Base-by-base conservation (phyloP, 2,113 vertebrate species). In the Eublepharis macularius region DNA sequence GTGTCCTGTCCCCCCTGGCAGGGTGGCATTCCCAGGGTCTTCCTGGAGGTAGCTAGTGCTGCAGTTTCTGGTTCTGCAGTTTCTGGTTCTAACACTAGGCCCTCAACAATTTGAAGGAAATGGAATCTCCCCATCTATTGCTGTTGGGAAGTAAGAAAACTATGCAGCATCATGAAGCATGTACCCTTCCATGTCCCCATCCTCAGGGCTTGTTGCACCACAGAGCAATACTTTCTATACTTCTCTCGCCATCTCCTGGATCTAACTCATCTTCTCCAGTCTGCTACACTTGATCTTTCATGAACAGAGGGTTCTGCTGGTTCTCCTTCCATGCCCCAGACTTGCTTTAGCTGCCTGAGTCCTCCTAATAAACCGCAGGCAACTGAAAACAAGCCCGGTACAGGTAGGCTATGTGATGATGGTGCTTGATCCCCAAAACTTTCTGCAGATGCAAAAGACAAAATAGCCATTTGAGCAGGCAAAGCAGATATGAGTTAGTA, bases 271-370 rank as follows among this genome's bases (percentile, higher is more conserved):
- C 72, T 76, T 83, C n/a, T 83, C 70, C 32, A 47, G 41, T 4
- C 16, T 47, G 43, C 29, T 8, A 3, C 14, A 19, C 26, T 47
- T 75, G 60, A 43, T 45, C 36, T 13, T 68, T 68, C 43, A 68
- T 45, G n/a, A 81, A 49, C 8, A 19, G 63, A 34, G 4, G 29
- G 26, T 24, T 65, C 36, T 78, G 83, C 17, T 26, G 84, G 21
- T 63, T 85, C 68, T 47, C 80, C 93, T 69, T 93, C 86, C 80
- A 94, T 95, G 94, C 97, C 95, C 97, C 96, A 98, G 98, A 97
- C 98, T 98, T 98, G 98, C 98, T 98, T 98, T 98, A 98, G 98
- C 98, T 98, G 98, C 98, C 98, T 98, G 98, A 96, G 98, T 96
- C 90, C 89, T 93, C 92, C 93, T 77, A 96, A 36, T 90, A 94